These are phyloP conservation scores for Ormyrus nitidulus DNA, from an alignment of 2,888 invertebrate species.

Conservation along the genomic window DNA sequence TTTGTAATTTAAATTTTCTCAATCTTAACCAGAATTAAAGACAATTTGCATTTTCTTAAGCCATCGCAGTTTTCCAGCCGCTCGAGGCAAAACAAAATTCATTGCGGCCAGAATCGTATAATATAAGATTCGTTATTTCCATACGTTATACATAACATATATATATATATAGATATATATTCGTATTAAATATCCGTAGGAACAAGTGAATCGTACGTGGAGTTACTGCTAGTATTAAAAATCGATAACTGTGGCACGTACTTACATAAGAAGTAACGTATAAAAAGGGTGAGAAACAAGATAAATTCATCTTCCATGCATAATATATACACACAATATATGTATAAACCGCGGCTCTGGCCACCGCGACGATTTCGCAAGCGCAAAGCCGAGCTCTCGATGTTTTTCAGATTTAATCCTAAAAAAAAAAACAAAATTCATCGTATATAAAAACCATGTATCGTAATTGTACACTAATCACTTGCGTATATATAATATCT, in stretches of 20 bases:
- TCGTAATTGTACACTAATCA: slow-evolving; percentile 4
- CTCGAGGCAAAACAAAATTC: slow-evolving; percentile 15
- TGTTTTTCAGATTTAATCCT: slow-evolving; percentile 34
- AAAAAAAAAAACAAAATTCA: not conserved
- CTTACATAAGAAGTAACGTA: not conserved
- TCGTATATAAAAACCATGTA: not conserved
- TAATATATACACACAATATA: not conserved
- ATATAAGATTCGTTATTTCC: slow-evolving; percentile 36
- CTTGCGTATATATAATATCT: slow-evolving; percentile 20
- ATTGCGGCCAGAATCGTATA: slow-evolving; percentile 34
- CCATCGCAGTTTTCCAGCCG: slow-evolving; percentile 35
- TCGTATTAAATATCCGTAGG: too few species aligned
- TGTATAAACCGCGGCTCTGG: not conserved
- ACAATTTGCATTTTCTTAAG: slow-evolving; percentile 1
- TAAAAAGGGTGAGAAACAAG: not conserved
- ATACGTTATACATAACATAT: slow-evolving; percentile 46
- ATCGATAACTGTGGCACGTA: slow-evolving; percentile 25
- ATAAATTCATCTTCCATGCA: not conserved
- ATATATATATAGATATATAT: slow-evolving; percentile 13
- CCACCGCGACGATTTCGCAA: not conserved
- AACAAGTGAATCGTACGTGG: slow-evolving; percentile 47
- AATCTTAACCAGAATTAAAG: too few species aligned
- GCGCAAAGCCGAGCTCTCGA: not conserved
- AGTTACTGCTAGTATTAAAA: slow-evolving; percentile 51
- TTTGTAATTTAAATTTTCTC: too few species aligned